A percentile compares a stretch with the other conserved stretches of the same genome.
Evolutionary conservation across 2,888 invertebrate genomes (phyloP).

Genomic region (Polyploca ridens): DNA sequence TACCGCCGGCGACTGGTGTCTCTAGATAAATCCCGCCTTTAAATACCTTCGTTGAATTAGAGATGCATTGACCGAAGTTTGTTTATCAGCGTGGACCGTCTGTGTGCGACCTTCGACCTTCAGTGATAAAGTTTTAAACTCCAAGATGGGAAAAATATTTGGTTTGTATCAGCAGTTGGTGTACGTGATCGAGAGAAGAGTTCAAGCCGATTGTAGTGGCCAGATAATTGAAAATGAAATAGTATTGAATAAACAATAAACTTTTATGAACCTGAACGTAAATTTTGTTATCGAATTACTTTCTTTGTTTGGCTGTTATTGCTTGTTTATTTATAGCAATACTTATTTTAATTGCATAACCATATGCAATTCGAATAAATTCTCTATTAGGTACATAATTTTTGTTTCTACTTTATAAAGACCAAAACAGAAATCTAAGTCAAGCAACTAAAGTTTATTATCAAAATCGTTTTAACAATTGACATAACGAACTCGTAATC

Average conservation of each 20-base stretch:
- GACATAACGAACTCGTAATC: background rate
- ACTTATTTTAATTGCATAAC: background rate
- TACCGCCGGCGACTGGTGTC: slow-evolving; percentile 45
- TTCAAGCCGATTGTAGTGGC: slow-evolving; percentile 26
- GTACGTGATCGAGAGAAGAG: slow-evolving; percentile 38
- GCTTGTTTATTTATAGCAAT: background rate
- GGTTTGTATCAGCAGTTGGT: slow-evolving; percentile 46
- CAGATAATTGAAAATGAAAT: slow-evolving; percentile 4
- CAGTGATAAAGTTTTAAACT: slow-evolving; percentile 57
- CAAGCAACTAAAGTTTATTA: no score
- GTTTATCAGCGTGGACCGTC: slow-evolving; percentile 63
- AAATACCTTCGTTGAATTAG: slow-evolving; percentile 59
- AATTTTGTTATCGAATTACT: background rate
- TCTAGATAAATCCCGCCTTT: slow-evolving; percentile 47
- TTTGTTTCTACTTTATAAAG: no score
- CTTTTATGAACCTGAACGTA: background rate
- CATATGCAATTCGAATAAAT: background rate
- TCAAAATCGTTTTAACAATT: no score
- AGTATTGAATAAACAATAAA: background rate
- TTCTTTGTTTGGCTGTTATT: background rate
- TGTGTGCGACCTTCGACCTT: slow-evolving; percentile 67
- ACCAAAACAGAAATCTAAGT: no score
- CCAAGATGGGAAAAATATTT: slow-evolving; percentile 65
- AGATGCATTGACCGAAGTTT: slow-evolving; percentile 46
- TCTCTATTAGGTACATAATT: background rate